A percentile compares a stretch with the other conserved stretches of the same genome.
These are phyloP conservation scores for Leptodactylus fuscus DNA, from an alignment of 2,113 vertebrate genomes.

Conservation along the genomic window DNA sequence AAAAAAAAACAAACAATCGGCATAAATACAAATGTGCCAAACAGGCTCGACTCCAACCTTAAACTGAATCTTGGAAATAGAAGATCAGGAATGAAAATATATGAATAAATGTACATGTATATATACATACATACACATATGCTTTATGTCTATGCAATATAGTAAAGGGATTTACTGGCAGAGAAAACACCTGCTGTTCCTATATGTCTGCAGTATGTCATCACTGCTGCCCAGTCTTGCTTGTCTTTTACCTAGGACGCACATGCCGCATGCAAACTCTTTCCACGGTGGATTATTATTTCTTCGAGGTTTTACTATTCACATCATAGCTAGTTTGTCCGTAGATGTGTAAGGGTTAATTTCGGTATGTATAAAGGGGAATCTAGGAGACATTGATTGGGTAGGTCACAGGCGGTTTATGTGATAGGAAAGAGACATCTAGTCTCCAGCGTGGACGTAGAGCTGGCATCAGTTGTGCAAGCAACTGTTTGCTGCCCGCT, in stretches of 20 bases:
- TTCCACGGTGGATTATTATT: background rate
- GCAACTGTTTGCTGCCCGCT: conserved; percentile 63
- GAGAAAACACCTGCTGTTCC: conserved; percentile 39
- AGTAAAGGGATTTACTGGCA: background rate
- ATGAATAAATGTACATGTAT: background rate
- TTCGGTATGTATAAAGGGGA: background rate
- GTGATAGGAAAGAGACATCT: conserved; percentile 69
- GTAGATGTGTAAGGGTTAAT: conserved; percentile 18
- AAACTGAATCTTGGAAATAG: background rate
- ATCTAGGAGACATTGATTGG: conserved; percentile 50
- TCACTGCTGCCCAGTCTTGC: background rate
- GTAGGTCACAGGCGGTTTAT: conserved; percentile 66
- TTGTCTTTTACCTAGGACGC: background rate
- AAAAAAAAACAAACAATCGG: background rate
- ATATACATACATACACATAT: background rate
- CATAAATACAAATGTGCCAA: conserved; percentile 5
- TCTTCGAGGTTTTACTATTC: background rate
- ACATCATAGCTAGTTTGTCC: background rate
- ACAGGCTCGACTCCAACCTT: conserved; percentile 17
- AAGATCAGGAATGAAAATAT: conserved; percentile 3
- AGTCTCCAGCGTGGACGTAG: conserved; percentile 63
- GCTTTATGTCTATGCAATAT: background rate
- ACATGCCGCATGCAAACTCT: background rate
- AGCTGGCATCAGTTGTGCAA: conserved; percentile 61
- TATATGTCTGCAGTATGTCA: conserved; percentile 9